phyloP scores from a whole-genome alignment of 2,797 vertebrate species.

The Gorsachius magnificus region DNA sequence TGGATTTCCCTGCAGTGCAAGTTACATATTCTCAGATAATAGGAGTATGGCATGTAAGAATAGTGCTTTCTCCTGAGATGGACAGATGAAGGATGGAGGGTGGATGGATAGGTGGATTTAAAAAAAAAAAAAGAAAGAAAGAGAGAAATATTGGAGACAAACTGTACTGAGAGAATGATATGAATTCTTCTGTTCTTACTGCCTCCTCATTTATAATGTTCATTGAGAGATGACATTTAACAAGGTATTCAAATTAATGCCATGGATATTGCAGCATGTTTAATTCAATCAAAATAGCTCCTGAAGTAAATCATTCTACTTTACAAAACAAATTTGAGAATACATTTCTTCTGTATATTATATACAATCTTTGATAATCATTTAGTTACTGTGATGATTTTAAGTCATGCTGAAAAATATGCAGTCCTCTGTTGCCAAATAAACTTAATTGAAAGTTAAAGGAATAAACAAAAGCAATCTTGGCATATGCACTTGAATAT shows the following conservation, averaged over 20 bases:
- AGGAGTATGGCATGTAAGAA: neutral
- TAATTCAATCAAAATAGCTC: neutral
- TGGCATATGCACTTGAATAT: neutral
- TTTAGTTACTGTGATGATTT: neutral
- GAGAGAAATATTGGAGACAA: neutral
- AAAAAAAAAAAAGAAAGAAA: neutral
- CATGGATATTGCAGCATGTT: neutral
- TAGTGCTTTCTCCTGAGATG: neutral
- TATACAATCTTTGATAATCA: neutral
- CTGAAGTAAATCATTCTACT: neutral
- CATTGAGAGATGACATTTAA: slow-evolving; percentile 13
- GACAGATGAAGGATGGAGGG: neutral
- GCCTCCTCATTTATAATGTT: neutral
- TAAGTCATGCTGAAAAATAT: neutral
- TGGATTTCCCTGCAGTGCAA: neutral
- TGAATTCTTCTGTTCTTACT: slow-evolving; percentile 5
- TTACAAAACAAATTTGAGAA: neutral
- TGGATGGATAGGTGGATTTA: neutral
- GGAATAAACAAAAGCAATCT: neutral
- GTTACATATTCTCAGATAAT: neutral
- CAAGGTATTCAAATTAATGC: neutral
- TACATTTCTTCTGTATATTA: neutral
- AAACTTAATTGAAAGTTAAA: neutral
- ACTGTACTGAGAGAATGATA: neutral
- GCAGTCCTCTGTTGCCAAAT: neutral